A percentile compares a stretch with the other conserved stretches of the same genome.
Evolutionary conservation across 2,888 invertebrate species (phyloP).

Genomic region (Ochropleura plecta): DNA sequence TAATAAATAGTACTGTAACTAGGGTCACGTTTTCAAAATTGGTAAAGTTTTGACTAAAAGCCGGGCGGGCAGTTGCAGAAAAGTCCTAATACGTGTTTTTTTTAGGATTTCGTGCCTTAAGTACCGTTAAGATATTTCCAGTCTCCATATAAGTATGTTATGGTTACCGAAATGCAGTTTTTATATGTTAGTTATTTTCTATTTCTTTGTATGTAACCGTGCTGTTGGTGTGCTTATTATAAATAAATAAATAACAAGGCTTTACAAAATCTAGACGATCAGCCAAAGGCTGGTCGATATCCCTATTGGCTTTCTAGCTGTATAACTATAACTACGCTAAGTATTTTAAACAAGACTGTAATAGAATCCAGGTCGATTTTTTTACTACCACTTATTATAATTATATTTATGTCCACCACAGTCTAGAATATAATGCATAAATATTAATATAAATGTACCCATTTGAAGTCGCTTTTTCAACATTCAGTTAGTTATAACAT

Average conservation of each 20-base stretch:
- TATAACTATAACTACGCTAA: not conserved
- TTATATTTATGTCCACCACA: not conserved
- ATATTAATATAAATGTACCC: conserved; percentile 22
- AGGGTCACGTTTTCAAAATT: not conserved
- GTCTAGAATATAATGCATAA: conserved; percentile 11
- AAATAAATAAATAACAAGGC: not conserved
- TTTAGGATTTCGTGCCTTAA: no score
- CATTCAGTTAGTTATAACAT: conserved; percentile 22
- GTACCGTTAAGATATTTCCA: no score
- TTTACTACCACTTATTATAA: not conserved
- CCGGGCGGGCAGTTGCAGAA: not conserved
- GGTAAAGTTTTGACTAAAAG: not conserved
- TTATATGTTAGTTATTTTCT: no score
- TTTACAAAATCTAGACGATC: not conserved
- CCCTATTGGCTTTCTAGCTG: not conserved
- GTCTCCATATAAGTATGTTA: no score
- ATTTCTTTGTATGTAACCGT: no score
- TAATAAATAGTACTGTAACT: conserved; percentile 42
- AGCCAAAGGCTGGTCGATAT: not conserved
- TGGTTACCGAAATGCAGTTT: no score
- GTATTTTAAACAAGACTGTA: not conserved
- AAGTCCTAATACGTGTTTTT: no score
- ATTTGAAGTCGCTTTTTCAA: conserved; percentile 16
- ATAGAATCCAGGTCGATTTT: conserved; percentile 4
- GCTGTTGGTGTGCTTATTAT: no score